Conservation (phyloP, 92 coral and sea anemone species). For the Montipora capitata region DNA sequence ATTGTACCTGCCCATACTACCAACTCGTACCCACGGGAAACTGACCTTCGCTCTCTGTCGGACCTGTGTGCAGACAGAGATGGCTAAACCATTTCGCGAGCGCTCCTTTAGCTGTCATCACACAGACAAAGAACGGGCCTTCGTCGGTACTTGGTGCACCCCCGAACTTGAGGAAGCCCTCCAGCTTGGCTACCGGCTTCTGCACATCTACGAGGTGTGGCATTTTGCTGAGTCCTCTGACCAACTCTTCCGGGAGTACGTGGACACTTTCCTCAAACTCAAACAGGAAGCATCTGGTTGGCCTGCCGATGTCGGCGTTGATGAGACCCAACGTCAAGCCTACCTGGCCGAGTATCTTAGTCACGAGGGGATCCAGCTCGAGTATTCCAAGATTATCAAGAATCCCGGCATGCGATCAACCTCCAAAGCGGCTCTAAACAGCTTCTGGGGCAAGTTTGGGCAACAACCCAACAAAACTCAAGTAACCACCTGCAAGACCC, state of each 20-base stretch:
- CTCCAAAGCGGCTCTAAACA: too few relatives aligned
- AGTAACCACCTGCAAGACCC: background rate
- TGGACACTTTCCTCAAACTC: conserved; percentile 37
- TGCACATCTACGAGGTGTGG: conserved; percentile 34
- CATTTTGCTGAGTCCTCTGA: background rate
- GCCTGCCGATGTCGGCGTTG: background rate
- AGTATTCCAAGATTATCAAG: background rate
- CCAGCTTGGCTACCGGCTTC: conserved; percentile 25
- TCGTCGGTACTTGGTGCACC: conserved; percentile 62
- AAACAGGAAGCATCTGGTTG: conserved; percentile 51
- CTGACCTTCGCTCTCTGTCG: conserved; percentile 60
- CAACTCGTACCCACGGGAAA: conserved; percentile 36
- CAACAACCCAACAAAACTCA: conserved; percentile 9
- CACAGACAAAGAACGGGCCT: conserved; percentile 14
- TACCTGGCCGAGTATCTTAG: background rate
- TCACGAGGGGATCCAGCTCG: conserved; percentile 20
- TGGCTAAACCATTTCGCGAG: background rate
- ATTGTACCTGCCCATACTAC: conserved; percentile 65
- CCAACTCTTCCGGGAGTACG: conserved; percentile 22
- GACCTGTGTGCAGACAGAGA: conserved; percentile 17
- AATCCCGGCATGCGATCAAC: conserved; percentile 25
- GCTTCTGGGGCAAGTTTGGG: too few relatives aligned
- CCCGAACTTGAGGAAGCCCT: conserved; percentile 38
- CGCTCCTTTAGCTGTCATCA: conserved; percentile 1
- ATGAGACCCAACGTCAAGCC: background rate